Evolutionary conservation across 1,140 invertebrate species (phyloP), one percentile per base, ranked within the genome.

Genomic region (Venturia canescens): DNA sequence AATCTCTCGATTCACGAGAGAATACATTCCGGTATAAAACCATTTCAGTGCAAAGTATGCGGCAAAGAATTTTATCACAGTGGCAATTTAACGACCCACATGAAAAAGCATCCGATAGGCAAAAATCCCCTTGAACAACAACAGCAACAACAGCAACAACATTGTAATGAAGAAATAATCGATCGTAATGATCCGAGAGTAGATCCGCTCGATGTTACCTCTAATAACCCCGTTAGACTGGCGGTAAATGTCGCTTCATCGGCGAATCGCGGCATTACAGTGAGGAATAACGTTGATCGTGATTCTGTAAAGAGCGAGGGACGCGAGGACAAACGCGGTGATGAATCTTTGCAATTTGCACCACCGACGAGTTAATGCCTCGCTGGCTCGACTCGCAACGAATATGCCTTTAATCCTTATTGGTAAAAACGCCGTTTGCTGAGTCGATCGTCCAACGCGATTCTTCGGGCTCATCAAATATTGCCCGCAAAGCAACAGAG

Each of bases 11-110:
- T 91, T 86, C 93, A 90, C 77, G 92, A 90, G 88, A 91, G 84
- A 89, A 94, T 90, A 92, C 93, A 92, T 83, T 93, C 90, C 18
- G 91, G 91, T 4, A 87, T 92, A 15, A 92, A 91, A 80, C 95
- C 95, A 13, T 95, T 94, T 88, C 94, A 94, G 86, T 96, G 95
- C 89, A 94, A 94, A 87, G 89, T 95, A 76, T 96, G 95, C 89
- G 93, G 93, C 34, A 94, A 95, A 84, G 93, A 93, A 77, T 96
- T 96, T 90, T 94, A 94, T 88, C 94, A 93, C 85, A 94, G 92
- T 86, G 94, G 91, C 84, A 95, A 93, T 87, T 91, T 92, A 48
- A 91, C 91, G 4, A 92, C 91, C n/a, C 91, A 92, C 70, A 91
- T 92, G 90, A 92, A 92, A 74, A 92, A 91, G 81, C 91, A 92